Base-by-base conservation (phyloP, 2,797 vertebrate genomes). In the Menidia menidia region DNA sequence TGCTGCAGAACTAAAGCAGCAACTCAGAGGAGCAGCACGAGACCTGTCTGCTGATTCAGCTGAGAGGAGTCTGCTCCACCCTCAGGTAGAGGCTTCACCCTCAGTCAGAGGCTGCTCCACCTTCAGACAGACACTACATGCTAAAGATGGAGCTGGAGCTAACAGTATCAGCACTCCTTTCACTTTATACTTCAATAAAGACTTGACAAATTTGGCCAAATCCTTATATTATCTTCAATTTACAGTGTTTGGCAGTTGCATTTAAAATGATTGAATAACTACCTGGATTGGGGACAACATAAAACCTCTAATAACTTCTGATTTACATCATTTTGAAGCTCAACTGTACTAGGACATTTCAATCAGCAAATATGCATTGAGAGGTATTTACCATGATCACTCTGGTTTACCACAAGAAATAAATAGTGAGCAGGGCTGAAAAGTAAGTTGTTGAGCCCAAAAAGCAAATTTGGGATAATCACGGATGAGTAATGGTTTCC, bases 401-500 rank as follows among this genome's bases (percentile, higher is more conserved):
- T 73, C 80, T 58, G 81, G 86, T 89, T 87, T 75, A 73, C 87
- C 85, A 42, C 83, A 83, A 25, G 70, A 87, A 69, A 92, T 89
- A 83, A 87, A 87, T 86, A 78, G 62, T 75, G 75, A 80, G 77
- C 71, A 78, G 80, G 73, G 77, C 80, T 84, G 69, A 82, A 25
- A 25, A 72, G 78, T 67, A 65, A 86, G 77, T 67, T 71, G 78
- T 77, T 81, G 81, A 85, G 80, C 78, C 80, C 74, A 86, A 69
- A 69, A 70, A 68, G 66, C 71, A 82, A 78, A 75, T 68, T 78
- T 18, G 30, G 84, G 75, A 89, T 84, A 85, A 75, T 84, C 66
- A 19, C 68, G 73, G 77, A 86, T 89, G 82, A 86, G 78, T 89
- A 92, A 92, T 76, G 91, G 71, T 94, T 94, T 95, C 93, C 93